A percentile compares a stretch with the other conserved stretches of the same genome.
phyloP scores from a whole-genome alignment of 2,113 vertebrate genomes.

The Mobula birostris region DNA sequence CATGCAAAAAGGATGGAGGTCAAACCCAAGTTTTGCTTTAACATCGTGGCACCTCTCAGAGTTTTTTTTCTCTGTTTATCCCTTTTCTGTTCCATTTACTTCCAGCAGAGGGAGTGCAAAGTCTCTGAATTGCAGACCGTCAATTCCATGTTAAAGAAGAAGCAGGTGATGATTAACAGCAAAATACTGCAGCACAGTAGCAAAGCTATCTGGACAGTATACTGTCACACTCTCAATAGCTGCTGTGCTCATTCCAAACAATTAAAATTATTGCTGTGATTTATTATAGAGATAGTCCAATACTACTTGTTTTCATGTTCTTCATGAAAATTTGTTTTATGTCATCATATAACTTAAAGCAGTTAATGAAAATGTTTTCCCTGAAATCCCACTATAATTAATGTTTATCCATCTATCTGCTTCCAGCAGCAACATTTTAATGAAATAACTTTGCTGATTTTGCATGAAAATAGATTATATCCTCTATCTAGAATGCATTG shows the following conservation, averaged over 20 bases:
- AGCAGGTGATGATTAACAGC: neutral
- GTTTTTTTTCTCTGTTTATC: too few species aligned
- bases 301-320: neutral
- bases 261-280: neutral
- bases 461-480: neutral
- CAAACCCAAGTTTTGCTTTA: neutral
- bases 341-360: neutral
- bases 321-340: neutral
- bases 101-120: conserved; percentile 32
- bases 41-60: neutral
- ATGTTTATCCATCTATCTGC: neutral
- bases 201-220: neutral
- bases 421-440: neutral
- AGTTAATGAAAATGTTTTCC: neutral
- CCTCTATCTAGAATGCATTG: neutral
- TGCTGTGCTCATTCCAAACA: neutral
- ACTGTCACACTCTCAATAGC: neutral
- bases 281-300: neutral
- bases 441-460: neutral
- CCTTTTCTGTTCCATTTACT: neutral
- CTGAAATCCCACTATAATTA: neutral
- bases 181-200: neutral
- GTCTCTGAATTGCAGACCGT: neutral
- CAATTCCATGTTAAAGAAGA: neutral
- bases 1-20: too few species aligned